These are phyloP conservation scores for Hypotaenidia philippensis DNA, from an alignment of 2,797 vertebrate species.

Conservation along the genomic window DNA sequence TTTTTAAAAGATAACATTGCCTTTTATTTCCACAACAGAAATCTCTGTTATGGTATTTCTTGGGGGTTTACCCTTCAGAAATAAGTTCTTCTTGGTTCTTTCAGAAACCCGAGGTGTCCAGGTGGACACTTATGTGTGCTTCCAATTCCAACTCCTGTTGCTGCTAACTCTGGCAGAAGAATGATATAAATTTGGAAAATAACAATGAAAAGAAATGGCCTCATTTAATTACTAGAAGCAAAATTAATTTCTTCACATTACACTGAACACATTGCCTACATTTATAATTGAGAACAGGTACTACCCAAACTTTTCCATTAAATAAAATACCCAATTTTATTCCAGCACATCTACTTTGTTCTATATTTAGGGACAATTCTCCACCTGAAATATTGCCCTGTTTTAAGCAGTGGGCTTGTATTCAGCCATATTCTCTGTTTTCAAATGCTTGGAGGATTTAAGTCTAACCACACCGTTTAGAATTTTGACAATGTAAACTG, in stretches of 20 bases:
- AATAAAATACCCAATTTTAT: neutral
- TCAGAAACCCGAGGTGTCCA: neutral
- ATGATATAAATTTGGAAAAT: neutral
- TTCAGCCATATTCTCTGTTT: neutral
- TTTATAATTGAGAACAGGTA: neutral
- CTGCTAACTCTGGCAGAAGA: neutral
- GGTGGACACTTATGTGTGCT: neutral
- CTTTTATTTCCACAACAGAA: neutral
- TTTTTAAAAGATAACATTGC: neutral
- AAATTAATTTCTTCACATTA: neutral
- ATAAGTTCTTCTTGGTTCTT: neutral
- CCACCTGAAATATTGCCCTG: neutral
- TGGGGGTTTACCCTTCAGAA: neutral
- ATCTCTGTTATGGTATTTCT: neutral
- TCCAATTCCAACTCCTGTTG: neutral
- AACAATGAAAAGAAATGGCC: neutral
- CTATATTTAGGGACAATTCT: neutral
- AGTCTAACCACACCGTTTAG: neutral
- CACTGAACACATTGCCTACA: neutral
- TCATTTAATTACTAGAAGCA: neutral
- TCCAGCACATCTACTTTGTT: neutral
- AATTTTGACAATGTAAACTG: neutral
- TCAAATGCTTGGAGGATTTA: neutral
- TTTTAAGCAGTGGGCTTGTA: neutral
- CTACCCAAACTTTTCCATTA: neutral